Conservation (phyloP, 30 jellyfish, hydroid and myxozoan genomes). For the Aurelia sp. region DNA sequence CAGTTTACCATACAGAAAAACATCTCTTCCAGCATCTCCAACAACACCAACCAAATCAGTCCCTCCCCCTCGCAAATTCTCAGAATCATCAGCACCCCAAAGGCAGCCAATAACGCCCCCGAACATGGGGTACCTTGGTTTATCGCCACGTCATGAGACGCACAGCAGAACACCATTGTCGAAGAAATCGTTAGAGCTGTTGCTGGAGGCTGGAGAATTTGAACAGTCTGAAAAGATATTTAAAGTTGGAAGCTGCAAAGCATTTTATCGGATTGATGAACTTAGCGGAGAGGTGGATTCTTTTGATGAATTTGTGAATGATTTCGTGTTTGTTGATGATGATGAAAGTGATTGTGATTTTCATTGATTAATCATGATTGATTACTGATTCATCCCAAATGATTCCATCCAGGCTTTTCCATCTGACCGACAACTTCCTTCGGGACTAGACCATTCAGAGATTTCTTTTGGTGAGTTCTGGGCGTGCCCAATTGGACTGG, state of each 20-base stretch:
- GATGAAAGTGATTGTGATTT: constrained; percentile 77
- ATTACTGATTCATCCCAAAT: no score
- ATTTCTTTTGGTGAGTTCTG: no score
- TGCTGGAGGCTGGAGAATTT: constrained; percentile 36
- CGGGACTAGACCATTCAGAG: no score
- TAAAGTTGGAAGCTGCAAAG: constrained; percentile 66
- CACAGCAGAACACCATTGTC: constrained; percentile 33
- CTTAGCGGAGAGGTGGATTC: constrained; percentile 35
- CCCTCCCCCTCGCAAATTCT: constrained; percentile 30
- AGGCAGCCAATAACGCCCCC: constrained; percentile 68
- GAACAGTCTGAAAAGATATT: constrained; percentile 44
- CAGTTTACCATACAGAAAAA: constrained; percentile 43
- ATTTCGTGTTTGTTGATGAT: constrained; percentile 73
- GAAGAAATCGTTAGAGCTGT: constrained; percentile 22
- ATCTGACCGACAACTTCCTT: background rate
- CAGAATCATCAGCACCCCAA: constrained; percentile 21
- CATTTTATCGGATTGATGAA: constrained; percentile 12
- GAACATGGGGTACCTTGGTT: constrained; percentile 76
- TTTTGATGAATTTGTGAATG: constrained; percentile 74
- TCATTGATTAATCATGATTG: constrained; percentile 28
- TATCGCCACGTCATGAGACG: constrained; percentile 49
- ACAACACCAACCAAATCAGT: constrained; percentile 17
- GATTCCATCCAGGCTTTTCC: background rate
- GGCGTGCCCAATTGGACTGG: no score
- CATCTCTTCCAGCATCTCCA: constrained; percentile 30